phyloP scores from a whole-genome alignment of 2,113 vertebrate species.

The Bettongia penicillata region DNA sequence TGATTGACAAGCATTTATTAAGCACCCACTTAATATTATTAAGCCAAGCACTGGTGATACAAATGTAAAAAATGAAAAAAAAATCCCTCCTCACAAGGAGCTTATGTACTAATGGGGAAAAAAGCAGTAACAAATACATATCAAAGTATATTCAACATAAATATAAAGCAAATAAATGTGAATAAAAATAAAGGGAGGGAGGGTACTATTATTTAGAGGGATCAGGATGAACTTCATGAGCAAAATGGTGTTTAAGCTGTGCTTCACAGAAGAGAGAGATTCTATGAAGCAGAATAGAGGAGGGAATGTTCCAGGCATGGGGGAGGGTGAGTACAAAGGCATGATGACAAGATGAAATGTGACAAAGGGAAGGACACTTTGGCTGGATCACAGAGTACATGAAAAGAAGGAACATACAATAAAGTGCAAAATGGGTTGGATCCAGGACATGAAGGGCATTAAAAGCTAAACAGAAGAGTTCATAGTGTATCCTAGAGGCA shows the following conservation, averaged over 20 bases:
- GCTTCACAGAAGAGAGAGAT: not conserved
- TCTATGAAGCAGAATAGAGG: not conserved
- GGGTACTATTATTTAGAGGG: not conserved
- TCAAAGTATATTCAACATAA: not conserved
- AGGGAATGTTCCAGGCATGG: not conserved
- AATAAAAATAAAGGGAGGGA: not conserved
- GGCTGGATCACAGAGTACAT: not conserved
- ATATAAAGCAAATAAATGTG: not conserved
- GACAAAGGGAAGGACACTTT: not conserved
- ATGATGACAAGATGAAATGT: not conserved
- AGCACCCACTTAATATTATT: not conserved
- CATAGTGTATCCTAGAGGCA: not conserved
- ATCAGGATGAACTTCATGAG: not conserved
- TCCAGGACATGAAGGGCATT: not conserved
- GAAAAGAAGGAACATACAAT: not conserved
- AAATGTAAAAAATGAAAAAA: not conserved
- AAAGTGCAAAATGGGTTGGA: not conserved
- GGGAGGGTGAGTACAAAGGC: not conserved
- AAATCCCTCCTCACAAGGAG: not conserved
- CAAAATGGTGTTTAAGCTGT: not conserved
- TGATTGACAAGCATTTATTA: not conserved
- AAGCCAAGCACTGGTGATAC: not conserved
- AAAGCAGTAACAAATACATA: not conserved
- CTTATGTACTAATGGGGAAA: not conserved
- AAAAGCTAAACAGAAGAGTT: not conserved